Base-by-base conservation (phyloP, 2,113 vertebrate species). In the Caracal caracal region DNA sequence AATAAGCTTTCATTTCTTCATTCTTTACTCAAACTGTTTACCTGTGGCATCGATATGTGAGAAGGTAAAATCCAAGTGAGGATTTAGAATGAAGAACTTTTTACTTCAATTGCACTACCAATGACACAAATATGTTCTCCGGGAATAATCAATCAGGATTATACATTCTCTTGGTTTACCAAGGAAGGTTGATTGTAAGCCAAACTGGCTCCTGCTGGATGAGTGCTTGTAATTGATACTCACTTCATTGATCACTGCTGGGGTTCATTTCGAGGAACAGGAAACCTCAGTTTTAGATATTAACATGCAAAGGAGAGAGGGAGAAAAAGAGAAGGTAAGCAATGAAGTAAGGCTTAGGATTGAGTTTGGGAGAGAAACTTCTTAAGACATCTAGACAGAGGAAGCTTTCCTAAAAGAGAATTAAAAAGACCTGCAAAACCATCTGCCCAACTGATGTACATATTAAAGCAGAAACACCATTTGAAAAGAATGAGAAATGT, bases 141-240 rank as follows among this genome's bases (percentile, higher is more conserved):
- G 95, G 95, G 94, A 98, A 51, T 98, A 97, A 98, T 98, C 97
- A 97, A 81, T 98, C 96, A 98, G 95, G 89, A 98, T 98, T 98
- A 98, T 92, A 40, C 91, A 98, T 94, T 98, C 88, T 86, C 49
- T 90, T 88, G 37, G 61, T 98, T 98, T 98, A 97, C 97, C 90
- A 96, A 90, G 17, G 73, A 85, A 97, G 79, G 89, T 51, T 97
- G 97, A 97, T 89, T 73, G 91, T 61, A 98, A 98, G 97, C 97
- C 98, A 98, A 97, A 97, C 92, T 98, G 97, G 96, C 97, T 99
- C 87, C 98, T 97, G 92, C 96, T 98, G 95, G 92, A 80, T 79
- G 96, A 91, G 66, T 96, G 85, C 20, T 97, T 96, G 92, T 56
- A 97, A 97, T 93, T 98, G 98, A 98, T 86, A 89, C 53, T 97